A percentile compares a stretch with the other conserved stretches of the same genome.
phyloP scores from a whole-genome alignment of 2,113 vertebrate genomes.

The Synchiropus splendidus region DNA sequence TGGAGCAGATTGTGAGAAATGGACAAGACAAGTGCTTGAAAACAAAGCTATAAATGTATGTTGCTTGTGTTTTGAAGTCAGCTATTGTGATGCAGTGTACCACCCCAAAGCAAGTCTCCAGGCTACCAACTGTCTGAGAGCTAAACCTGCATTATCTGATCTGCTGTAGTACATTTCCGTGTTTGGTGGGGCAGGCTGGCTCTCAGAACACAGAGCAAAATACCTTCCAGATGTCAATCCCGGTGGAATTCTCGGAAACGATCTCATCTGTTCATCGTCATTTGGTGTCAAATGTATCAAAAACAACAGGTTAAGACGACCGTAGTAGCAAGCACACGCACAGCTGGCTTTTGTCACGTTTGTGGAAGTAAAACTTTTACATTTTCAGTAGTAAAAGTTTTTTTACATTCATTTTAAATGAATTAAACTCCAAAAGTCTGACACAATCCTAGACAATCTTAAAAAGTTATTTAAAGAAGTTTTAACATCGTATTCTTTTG shows the following conservation, averaged over 20 bases:
- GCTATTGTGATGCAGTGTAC: too few relatives aligned
- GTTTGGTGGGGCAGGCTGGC: slow-evolving; percentile 15
- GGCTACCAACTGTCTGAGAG: slow-evolving; percentile 24
- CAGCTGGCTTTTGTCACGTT: too few relatives aligned
- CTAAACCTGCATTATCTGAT: slow-evolving; percentile 20
- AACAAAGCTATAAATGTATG: slow-evolving; percentile 8
- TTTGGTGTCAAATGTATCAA: slow-evolving; percentile 14
- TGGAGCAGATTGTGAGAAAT: slow-evolving; percentile 9
- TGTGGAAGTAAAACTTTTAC: too few relatives aligned
- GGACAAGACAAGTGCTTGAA: slow-evolving; percentile 16
- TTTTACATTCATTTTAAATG: too few relatives aligned
- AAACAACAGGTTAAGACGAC: slow-evolving; percentile 20
- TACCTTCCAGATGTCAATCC: slow-evolving; percentile 51
- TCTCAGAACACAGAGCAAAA: slow-evolving; percentile 31
- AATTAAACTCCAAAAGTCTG: too few relatives aligned
- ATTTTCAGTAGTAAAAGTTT: too few relatives aligned
- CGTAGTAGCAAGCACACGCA: neutral
- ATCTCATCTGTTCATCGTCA: slow-evolving; percentile 19
- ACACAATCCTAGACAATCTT: too few relatives aligned
- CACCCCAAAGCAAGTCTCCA: slow-evolving; percentile 16
- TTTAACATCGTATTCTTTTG: too few relatives aligned
- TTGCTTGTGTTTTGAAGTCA: too few relatives aligned
- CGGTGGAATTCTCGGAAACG: slow-evolving; percentile 43
- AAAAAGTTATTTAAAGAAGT: too few relatives aligned
- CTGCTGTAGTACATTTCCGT: slow-evolving; percentile 15